Base-by-base conservation (phyloP, 2,113 vertebrate species). In the Todiramphus chloris region DNA sequence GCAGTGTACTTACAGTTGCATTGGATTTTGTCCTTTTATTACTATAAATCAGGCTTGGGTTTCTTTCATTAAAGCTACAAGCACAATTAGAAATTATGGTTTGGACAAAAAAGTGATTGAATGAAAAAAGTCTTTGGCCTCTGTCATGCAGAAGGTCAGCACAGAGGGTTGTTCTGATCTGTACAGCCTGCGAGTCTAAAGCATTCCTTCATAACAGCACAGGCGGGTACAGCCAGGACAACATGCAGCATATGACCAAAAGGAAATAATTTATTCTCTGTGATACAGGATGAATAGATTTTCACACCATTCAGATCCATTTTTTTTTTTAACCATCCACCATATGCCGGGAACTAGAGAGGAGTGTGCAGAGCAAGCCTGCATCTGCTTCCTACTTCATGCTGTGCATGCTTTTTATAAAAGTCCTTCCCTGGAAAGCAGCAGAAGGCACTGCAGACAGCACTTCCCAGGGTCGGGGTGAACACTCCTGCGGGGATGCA, bases 181-280 rank as follows among this genome's bases (percentile, higher is more conserved):
- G 25, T 37, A 64, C 27, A 62, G 70, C 19, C 69, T 66, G 19
- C 31, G 55, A 68, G 35, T 33, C 73, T 82, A 76, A 96, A 93
- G 55, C 80, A 91, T 94, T 94, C 89, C 94, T 92, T 94, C 89
- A 82, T 62, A 90, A 53, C 58, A 87, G 86, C 69, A 73, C 8
- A 83, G 76, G 77, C 23, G 6, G 31, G 73, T 43, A 1, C 80
- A 91, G 60, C 56, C 86, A 87, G 90, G 90, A 87, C 92, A 92
- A 55, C 86, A 80, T 0, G 0, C 50, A 90, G 60, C 76, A 87
- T 94, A 83, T 92, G 90, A 96, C 92, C 94, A 82, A 78, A 84
- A 87, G 58, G 66, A 93, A 92, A 91, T 93, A 91, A 93, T 96
- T 96, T 95, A 94, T 96, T 93, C 80, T 76, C 80, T 91, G 95